Base-by-base conservation (phyloP, 1,140 invertebrate genomes). In the Euura saliciscinereae region DNA sequence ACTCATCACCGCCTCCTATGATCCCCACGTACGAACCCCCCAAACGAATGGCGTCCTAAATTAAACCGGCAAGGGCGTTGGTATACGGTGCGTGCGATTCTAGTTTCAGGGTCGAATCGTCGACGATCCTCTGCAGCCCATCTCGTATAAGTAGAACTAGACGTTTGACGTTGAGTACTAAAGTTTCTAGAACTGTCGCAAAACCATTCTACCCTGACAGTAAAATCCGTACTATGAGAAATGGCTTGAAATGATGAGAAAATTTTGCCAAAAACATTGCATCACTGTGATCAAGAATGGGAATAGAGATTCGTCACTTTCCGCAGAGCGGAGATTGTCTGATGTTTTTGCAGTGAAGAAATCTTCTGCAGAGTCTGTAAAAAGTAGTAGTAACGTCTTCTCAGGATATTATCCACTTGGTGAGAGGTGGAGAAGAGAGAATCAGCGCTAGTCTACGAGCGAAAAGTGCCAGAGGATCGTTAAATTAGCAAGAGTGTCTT, bases 401-500 rank as follows among this genome's bases (percentile, higher is more conserved):
- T 59, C 8, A n/a, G 51, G 51, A 59, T 59, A 59, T 59, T 59
- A 59, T 59, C 51, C 51, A 59, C 51, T 59, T 6, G 51, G 28
- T 28, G 28, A 28, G 8, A 4, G 13, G 6, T n/a, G 51, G 10
- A 59, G 51, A 59, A 42, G 10, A 44, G 66, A 67, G 66, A 67
- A 67, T 44, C 66, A 67, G 66, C 28, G 66, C 28, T 11, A 44
- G 66, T 67, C 66, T 67, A 28, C 8, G 66, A 67, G 43, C 28
- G 66, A 42, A 67, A 67, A 44, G 28, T 67, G 66, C 66, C 85
- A 80, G 84, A 86, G 84, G 85, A 86, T 86, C 85, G 86, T 86
- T 84, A 86, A 86, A 86, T 86, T 86, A 86, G 84, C 81, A 79
- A 76, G 81, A 85, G 83, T 84, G 82, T 85, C 84, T 85, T 85